These are phyloP conservation scores for Drosophila setosimentum DNA, from an alignment of 2,888 invertebrate species.

Conservation along the genomic window DNA sequence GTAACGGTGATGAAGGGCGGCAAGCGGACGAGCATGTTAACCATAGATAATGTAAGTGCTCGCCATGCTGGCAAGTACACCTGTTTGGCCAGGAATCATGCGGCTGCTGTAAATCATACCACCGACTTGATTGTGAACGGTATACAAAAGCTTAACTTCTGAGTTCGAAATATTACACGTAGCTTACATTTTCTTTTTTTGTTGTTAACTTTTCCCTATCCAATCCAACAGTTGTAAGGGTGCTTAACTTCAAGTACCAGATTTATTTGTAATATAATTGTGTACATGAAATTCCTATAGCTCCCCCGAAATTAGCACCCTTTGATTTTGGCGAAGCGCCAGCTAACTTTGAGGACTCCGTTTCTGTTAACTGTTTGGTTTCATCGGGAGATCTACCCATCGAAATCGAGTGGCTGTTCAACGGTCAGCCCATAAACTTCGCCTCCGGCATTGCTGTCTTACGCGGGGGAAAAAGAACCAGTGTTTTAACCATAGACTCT, in stretches of 20 bases:
- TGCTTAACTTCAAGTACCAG: neutral
- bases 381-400: constrained; percentile 90
- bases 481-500: constrained; percentile 88
- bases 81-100: constrained; percentile 90
- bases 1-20: constrained; percentile 87
- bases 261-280: neutral
- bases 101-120: constrained; percentile 89
- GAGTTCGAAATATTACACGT: neutral
- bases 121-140: constrained; percentile 90
- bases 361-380: constrained; percentile 89
- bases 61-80: constrained; percentile 91
- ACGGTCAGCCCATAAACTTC: constrained; percentile 79
- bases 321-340: constrained; percentile 91
- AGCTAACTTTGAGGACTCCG: constrained; percentile 89
- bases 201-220: constrained; percentile 4
- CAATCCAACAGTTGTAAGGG: neutral
- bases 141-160: constrained; percentile 41
- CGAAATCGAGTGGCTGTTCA: constrained; percentile 90
- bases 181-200: neutral
- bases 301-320: constrained; percentile 91
- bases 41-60: constrained; percentile 89
- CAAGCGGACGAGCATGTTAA: constrained; percentile 88
- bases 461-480: constrained; percentile 88
- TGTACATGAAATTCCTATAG: constrained; percentile 84
- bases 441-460: constrained; percentile 87